Evolutionary conservation across 2,888 invertebrate species (phyloP).

Genomic region (Nycteola revayana): DNA sequence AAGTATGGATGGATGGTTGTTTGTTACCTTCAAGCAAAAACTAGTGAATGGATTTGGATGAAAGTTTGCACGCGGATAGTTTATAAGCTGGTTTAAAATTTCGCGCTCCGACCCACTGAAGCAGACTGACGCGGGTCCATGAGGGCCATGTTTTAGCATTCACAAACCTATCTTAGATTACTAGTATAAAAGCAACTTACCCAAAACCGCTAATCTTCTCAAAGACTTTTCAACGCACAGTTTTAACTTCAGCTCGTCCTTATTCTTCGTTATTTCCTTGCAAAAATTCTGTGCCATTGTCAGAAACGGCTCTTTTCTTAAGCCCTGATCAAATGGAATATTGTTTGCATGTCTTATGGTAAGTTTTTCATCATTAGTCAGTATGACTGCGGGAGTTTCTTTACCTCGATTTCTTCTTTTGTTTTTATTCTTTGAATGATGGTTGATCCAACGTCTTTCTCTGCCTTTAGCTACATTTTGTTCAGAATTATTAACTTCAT

Average conservation of each 20-base stretch:
- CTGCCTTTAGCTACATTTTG: constrained; percentile 28
- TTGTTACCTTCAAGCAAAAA: too few relatives aligned
- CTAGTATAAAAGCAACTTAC: too few relatives aligned
- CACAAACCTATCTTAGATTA: too few relatives aligned
- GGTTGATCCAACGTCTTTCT: constrained; percentile 59
- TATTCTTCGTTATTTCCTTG: constrained; percentile 58
- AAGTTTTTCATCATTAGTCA: constrained; percentile 13
- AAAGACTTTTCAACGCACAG: constrained; percentile 71
- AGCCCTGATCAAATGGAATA: constrained; percentile 1
- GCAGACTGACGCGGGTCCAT: too few relatives aligned
- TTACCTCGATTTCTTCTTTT: constrained; percentile 32
- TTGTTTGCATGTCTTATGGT: background rate
- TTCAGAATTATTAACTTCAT: constrained; percentile 27
- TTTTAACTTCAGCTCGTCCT: constrained; percentile 44
- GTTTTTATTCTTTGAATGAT: constrained; percentile 38
- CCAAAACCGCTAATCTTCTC: constrained; percentile 53
- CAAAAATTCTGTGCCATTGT: constrained; percentile 65
- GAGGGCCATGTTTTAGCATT: too few relatives aligned
- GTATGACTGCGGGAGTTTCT: constrained; percentile 3
- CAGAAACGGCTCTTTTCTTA: constrained; percentile 46
- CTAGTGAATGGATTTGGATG: too few relatives aligned
- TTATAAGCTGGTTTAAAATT: too few relatives aligned
- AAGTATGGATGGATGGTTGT: too few relatives aligned
- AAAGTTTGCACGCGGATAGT: too few relatives aligned
- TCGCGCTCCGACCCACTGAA: too few relatives aligned